Conservation (phyloP, 2,888 invertebrate species). For the Argynnis bischoffii region DNA sequence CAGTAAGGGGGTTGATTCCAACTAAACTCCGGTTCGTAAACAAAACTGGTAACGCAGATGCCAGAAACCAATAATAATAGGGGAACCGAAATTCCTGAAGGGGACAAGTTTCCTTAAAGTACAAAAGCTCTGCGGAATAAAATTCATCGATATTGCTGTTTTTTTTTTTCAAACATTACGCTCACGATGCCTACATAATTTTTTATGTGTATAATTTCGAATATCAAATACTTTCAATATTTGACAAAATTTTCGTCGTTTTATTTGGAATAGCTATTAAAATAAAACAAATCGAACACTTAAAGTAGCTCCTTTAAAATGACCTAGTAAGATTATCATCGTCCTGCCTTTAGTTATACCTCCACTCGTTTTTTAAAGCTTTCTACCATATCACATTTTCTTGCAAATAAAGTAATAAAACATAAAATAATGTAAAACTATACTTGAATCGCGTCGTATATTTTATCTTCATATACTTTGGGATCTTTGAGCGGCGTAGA, state of each 20-base stretch:
- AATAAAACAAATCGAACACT: not conserved
- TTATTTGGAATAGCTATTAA: not conserved
- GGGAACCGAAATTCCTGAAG: constrained; percentile 63
- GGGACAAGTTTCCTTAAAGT: constrained; percentile 72
- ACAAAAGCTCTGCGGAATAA: constrained; percentile 73
- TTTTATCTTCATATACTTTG: too few relatives aligned
- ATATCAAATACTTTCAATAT: constrained; percentile 9
- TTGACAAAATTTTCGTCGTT: constrained; percentile 3
- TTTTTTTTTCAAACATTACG: constrained; percentile 55
- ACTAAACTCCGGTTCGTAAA: constrained; percentile 67
- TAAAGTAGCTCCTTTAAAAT: too few relatives aligned
- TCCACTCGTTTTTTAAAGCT: too few relatives aligned
- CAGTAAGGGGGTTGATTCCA: constrained; percentile 56
- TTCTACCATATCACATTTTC: too few relatives aligned
- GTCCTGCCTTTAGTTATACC: too few relatives aligned
- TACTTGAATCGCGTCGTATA: too few relatives aligned
- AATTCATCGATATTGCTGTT: constrained; percentile 73
- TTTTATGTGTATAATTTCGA: constrained; percentile 35
- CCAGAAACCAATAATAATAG: constrained; percentile 74
- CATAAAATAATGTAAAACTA: too few relatives aligned
- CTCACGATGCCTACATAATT: constrained; percentile 36
- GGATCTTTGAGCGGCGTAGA: too few relatives aligned
- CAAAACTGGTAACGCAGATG: constrained; percentile 75
- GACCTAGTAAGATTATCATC: too few relatives aligned
- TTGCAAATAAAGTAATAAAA: too few relatives aligned